These are phyloP conservation scores for Coptodon rendalli DNA, from an alignment of 2,113 vertebrate species.

Conservation along the genomic window DNA sequence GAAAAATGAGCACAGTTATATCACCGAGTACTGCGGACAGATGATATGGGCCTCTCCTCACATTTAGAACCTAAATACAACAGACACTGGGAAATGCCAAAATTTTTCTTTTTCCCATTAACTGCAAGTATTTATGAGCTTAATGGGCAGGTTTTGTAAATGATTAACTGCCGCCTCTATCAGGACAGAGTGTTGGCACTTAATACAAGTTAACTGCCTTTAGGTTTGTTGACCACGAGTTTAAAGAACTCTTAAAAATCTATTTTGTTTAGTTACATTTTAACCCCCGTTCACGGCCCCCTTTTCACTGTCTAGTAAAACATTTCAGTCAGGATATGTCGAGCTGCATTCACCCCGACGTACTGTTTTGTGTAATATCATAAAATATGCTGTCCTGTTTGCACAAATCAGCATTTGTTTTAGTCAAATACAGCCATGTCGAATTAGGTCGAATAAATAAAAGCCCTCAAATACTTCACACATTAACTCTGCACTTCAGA, in stretches of 20 bases:
- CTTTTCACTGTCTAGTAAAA: not conserved
- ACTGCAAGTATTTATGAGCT: conserved; percentile 15
- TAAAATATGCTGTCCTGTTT: not conserved
- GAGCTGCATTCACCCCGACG: not conserved
- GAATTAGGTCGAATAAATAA: not conserved
- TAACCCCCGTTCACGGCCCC: not conserved
- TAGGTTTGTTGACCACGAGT: not conserved
- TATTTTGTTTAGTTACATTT: not conserved
- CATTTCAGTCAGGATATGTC: not conserved
- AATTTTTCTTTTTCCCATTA: not conserved
- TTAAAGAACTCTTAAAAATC: not conserved
- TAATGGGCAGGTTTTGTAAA: conserved; percentile 5
- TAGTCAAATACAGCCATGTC: not conserved
- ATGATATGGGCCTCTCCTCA: not conserved
- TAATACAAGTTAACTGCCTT: not conserved
- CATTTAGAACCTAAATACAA: not conserved
- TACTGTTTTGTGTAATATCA: not conserved
- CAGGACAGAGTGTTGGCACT: not conserved
- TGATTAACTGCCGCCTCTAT: conserved; percentile 18
- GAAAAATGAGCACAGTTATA: not conserved
- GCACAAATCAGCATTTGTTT: not conserved
- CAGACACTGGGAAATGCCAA: not conserved
- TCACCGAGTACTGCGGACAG: not conserved
- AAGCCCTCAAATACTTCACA: not conserved
- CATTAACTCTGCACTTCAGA: not conserved